Evolutionary conservation across 2,888 invertebrate species (phyloP).

Genomic region (Margaritifera margaritifera): DNA sequence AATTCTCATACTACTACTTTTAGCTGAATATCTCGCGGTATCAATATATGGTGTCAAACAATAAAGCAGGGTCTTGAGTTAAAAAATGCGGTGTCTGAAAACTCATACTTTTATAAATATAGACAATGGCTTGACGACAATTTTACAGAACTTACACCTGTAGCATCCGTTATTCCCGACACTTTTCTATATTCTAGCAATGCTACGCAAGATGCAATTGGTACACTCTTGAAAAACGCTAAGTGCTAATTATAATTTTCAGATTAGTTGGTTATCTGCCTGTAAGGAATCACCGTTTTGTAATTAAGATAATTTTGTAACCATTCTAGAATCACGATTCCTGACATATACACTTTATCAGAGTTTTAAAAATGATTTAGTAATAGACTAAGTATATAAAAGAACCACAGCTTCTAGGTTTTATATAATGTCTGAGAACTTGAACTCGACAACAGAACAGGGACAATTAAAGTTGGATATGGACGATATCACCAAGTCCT

Average conservation of each 20-base stretch:
- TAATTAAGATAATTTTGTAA: slow-evolving; percentile 19
- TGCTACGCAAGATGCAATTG: slow-evolving; percentile 11
- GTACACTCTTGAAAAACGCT: slow-evolving; percentile 6
- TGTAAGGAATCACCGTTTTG: slow-evolving; percentile 15
- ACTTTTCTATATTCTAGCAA: slow-evolving; percentile 16
- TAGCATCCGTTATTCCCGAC: slow-evolving; percentile 25
- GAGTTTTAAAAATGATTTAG: slow-evolving; percentile 31
- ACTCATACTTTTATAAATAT: slow-evolving; percentile 54
- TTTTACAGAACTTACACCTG: slow-evolving; percentile 23
- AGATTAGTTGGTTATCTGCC: slow-evolving; percentile 23
- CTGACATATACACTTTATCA: slow-evolving; percentile 5
- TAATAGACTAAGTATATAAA: slow-evolving; percentile 49
- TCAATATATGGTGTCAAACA: slow-evolving; percentile 53
- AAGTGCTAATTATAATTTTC: slow-evolving; percentile 18
- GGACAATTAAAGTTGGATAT: slow-evolving; percentile 47
- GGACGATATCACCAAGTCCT: slow-evolving; percentile 40
- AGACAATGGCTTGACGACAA: slow-evolving; percentile 22
- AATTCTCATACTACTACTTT: slow-evolving; percentile 39
- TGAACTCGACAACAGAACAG: slow-evolving; percentile 81
- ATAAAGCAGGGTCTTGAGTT: slow-evolving; percentile 55
- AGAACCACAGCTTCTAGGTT: slow-evolving; percentile 87
- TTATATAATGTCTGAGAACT: slow-evolving; percentile 90
- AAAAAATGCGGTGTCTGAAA: slow-evolving; percentile 47
- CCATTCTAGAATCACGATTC: slow-evolving; percentile 12
- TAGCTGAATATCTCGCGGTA: slow-evolving; percentile 46